Percentiles rank a stretch among this genome's conserved stretches.
Conservation (phyloP, 1,140 invertebrate genomes). For the Calycopis cecrops region DNA sequence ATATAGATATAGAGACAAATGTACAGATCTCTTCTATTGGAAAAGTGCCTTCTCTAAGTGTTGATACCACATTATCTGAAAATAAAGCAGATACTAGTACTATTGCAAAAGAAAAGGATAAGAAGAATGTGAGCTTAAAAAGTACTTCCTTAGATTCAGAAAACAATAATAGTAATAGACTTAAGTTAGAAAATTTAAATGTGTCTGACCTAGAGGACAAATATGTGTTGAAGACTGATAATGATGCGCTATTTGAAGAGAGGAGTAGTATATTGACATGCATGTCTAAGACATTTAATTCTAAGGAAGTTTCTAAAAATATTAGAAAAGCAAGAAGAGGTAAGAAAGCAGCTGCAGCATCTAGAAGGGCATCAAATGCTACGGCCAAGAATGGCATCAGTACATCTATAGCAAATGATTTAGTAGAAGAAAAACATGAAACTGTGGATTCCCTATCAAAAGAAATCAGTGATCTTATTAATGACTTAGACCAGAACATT, state of each 20-base stretch:
- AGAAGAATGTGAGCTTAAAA: slow-evolving; percentile 69
- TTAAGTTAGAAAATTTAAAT: slow-evolving; percentile 68
- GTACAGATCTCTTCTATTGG: slow-evolving; percentile 69
- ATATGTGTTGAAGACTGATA: slow-evolving; percentile 66
- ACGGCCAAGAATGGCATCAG: slow-evolving; percentile 37
- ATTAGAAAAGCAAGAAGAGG: slow-evolving; percentile 63
- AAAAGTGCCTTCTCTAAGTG: slow-evolving; percentile 70
- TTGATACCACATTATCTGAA: slow-evolving; percentile 61
- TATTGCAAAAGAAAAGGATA: slow-evolving; percentile 51
- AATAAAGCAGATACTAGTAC: slow-evolving; percentile 52
- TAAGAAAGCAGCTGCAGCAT: slow-evolving; percentile 44
- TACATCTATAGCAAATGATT: slow-evolving; percentile 40
- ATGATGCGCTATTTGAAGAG: slow-evolving; percentile 62
- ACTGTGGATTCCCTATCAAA: slow-evolving; percentile 59
- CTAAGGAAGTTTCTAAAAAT: slow-evolving; percentile 65
- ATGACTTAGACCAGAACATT: slow-evolving; percentile 61
- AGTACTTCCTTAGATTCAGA: slow-evolving; percentile 70
- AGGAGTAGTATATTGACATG: slow-evolving; percentile 70
- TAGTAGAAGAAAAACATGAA: slow-evolving; percentile 49
- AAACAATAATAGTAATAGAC: slow-evolving; percentile 73
- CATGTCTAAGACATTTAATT: slow-evolving; percentile 70
- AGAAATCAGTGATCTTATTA: slow-evolving; percentile 66
- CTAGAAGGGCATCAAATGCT: slow-evolving; percentile 29
- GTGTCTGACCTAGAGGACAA: slow-evolving; percentile 62
- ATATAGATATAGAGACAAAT: slow-evolving; percentile 70